A percentile compares a stretch with the other conserved stretches of the same genome.
phyloP scores from a whole-genome alignment of 2,113 vertebrate species.

The Sterna hirundo region DNA sequence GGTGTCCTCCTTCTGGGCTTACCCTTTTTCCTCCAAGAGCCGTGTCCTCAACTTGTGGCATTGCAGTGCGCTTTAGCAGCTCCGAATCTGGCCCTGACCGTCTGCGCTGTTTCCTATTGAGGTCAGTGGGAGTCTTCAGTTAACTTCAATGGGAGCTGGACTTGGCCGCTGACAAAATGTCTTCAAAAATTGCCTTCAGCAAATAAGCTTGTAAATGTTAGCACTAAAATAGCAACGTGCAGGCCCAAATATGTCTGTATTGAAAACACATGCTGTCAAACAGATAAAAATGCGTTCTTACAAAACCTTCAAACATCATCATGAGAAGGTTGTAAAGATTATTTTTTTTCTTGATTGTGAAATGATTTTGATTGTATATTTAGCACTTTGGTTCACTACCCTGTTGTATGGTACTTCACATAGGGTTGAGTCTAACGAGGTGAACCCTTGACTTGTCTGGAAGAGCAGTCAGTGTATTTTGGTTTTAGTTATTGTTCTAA shows the following conservation, averaged over 20 bases:
- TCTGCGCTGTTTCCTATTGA: conserved; percentile 53
- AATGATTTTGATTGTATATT: background rate
- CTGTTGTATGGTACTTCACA: background rate
- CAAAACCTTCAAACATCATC: background rate
- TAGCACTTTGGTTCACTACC: background rate
- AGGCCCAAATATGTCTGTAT: conserved; percentile 42
- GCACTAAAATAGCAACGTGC: conserved; percentile 17
- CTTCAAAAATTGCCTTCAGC: conserved; percentile 57
- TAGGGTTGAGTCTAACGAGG: background rate
- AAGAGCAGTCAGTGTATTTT: fast-evolving
- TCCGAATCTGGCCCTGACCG: background rate
- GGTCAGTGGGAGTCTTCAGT: conserved; percentile 31
- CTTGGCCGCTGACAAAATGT: conserved; percentile 39
- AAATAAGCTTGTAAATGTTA: conserved; percentile 41
- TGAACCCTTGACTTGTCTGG: background rate
- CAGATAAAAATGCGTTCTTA: background rate
- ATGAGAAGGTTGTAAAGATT: background rate
- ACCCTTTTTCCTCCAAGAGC: background rate
- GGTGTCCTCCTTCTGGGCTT: background rate
- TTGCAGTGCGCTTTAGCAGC: background rate
- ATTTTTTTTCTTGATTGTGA: background rate
- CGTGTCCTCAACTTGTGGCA: background rate
- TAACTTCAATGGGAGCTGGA: conserved; percentile 39
- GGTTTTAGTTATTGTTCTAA: background rate
- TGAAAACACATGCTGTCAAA: conserved; percentile 39